phyloP scores from a whole-genome alignment of 2,888 invertebrate genomes.

The Hyposoter dolosus region DNA sequence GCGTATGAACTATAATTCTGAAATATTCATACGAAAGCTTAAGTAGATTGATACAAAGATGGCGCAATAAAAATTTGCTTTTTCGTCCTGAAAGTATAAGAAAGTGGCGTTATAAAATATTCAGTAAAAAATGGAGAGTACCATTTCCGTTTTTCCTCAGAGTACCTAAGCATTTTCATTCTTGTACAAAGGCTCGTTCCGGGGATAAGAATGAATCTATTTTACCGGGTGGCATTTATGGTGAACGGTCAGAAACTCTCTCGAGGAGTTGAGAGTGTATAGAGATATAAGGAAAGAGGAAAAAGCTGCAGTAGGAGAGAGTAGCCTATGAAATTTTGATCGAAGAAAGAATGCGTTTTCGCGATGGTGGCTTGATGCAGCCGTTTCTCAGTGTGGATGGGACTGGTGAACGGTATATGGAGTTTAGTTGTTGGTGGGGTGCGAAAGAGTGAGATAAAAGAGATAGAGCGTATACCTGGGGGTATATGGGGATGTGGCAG shows the following conservation, averaged over 20 bases:
- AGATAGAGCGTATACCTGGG: slow-evolving; percentile 46
- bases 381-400: slow-evolving; percentile 26
- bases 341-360: slow-evolving; percentile 71
- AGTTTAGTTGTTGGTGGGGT: slow-evolving; percentile 60
- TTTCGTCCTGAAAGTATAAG: slow-evolving; percentile 50
- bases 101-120: slow-evolving; percentile 60
- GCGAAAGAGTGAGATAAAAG: slow-evolving; percentile 48
- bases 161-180: slow-evolving; percentile 61
- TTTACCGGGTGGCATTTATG: slow-evolving; percentile 71
- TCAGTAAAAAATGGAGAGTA: slow-evolving; percentile 62
- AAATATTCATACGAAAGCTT: slow-evolving; percentile 32
- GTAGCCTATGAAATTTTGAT: slow-evolving; percentile 73
- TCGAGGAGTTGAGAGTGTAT: slow-evolving; percentile 53
- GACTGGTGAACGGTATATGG: slow-evolving; percentile 48
- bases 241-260: slow-evolving; percentile 66
- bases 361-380: slow-evolving; percentile 64
- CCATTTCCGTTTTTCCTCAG: slow-evolving; percentile 63
- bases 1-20: background rate
- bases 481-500: slow-evolving; percentile 35
- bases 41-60: slow-evolving; percentile 31
- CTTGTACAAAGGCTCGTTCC: slow-evolving; percentile 39
- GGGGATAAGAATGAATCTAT: slow-evolving; percentile 69
- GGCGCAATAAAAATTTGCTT: slow-evolving; percentile 31
- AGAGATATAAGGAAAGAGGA: slow-evolving; percentile 6
- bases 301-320: slow-evolving; percentile 41